phyloP scores from a whole-genome alignment of 2,113 vertebrate species.

The Cyprinodon tularosa region DNA sequence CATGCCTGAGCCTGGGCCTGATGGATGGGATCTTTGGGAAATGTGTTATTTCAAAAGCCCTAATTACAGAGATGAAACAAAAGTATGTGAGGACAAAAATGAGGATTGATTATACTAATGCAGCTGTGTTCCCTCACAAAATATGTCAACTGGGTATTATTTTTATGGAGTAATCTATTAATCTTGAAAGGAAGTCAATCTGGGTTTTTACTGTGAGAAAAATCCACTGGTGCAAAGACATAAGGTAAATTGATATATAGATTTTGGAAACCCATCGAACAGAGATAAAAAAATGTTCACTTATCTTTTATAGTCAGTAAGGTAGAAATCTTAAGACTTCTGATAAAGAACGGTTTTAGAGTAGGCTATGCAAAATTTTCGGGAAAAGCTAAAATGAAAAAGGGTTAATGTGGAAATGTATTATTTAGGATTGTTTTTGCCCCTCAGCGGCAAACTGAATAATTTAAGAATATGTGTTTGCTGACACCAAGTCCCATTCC shows the following conservation, averaged over 20 bases:
- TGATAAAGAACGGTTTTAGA: not conserved
- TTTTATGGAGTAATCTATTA: constrained; percentile 31
- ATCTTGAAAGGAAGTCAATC: constrained; percentile 25
- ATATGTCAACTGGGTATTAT: constrained; percentile 15
- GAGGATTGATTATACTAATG: constrained; percentile 29
- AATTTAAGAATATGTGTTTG: not conserved
- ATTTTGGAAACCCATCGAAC: constrained; percentile 4
- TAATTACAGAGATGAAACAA: constrained; percentile 37
- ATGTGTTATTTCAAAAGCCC: constrained; percentile 38
- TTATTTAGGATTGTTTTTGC: not conserved
- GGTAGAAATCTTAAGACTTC: too few species aligned
- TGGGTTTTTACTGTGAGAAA: constrained; percentile 1
- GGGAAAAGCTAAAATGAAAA: not conserved
- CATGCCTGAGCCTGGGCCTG: constrained; percentile 29
- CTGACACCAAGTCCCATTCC: not conserved
- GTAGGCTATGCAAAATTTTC: not conserved
- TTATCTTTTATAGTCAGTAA: constrained; percentile 19
- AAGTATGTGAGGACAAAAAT: not conserved
- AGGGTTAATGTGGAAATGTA: not conserved
- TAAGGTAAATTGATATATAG: not conserved
- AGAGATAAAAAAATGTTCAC: constrained; percentile 13
- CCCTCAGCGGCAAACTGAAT: not conserved
- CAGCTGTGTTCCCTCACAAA: constrained; percentile 27
- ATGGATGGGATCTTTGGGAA: constrained; percentile 26
- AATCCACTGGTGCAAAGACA: constrained; percentile 3